phyloP scores from a whole-genome alignment of 2,888 invertebrate species.

The Serrognathus titanus region DNA sequence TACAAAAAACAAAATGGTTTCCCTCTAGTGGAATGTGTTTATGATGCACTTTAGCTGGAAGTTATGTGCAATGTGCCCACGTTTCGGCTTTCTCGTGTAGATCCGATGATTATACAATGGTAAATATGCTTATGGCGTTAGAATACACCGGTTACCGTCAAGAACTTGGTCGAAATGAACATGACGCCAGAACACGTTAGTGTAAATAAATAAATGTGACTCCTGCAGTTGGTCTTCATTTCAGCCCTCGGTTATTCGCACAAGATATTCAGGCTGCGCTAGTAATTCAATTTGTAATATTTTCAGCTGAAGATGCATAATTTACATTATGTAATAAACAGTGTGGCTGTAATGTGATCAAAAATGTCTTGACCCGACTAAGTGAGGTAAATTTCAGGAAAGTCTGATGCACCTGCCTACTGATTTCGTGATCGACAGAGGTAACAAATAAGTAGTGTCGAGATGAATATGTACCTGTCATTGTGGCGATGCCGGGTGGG shows the following conservation, averaged over 20 bases:
- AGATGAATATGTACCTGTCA: slow-evolving; percentile 35
- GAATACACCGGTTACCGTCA: not conserved
- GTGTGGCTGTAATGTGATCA: no score
- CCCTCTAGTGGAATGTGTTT: slow-evolving; percentile 42
- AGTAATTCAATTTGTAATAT: not conserved
- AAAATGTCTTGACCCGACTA: not conserved
- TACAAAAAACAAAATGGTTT: slow-evolving; percentile 50
- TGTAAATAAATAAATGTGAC: slow-evolving; percentile 27
- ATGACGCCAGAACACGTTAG: slow-evolving; percentile 29
- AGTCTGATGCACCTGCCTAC: not conserved
- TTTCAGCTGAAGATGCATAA: no score
- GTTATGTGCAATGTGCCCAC: slow-evolving; percentile 30
- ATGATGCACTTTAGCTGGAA: slow-evolving; percentile 41
- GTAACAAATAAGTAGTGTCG: slow-evolving; percentile 8
- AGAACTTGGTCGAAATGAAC: not conserved
- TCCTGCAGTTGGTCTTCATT: slow-evolving; percentile 3
- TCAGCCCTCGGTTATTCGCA: slow-evolving; percentile 6
- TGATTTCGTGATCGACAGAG: slow-evolving; percentile 3
- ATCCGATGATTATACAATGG: slow-evolving; percentile 11
- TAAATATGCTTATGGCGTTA: slow-evolving; percentile 10
- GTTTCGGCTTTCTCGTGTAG: slow-evolving; percentile 17
- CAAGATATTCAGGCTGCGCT: not conserved
- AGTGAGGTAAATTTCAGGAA: not conserved
- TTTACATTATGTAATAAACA: not conserved
- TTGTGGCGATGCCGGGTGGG: slow-evolving; percentile 42